Base-by-base conservation (phyloP, 1,140 invertebrate species). In the Geopemphigus sp. region DNA sequence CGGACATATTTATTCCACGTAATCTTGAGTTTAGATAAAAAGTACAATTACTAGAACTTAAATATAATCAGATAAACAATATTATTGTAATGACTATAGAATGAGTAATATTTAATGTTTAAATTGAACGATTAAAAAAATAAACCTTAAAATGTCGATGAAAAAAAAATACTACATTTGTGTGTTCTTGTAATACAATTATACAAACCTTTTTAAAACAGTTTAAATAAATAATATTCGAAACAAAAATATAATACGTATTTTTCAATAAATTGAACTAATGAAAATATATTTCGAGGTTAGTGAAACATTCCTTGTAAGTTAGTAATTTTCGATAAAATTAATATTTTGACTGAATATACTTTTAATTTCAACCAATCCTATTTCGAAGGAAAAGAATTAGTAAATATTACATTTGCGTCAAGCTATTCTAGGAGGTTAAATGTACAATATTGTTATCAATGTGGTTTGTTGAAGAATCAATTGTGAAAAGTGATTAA, bases 221-320 rank as follows among this genome's bases (percentile, higher is more conserved):
- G n/a, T n/a, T n/a, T n/a, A n/a, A n/a, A n/a, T n/a, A 8, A 39
- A 61, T 61, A 61, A 11, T 29, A 29, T 45, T 22, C 19, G 45
- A 22, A 22, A 39, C 8, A 45, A 29, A n/a, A 15, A 6, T 6
- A 32, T 22, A 5, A 29, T n/a, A n/a, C n/a, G n/a, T n/a, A n/a
- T n/a, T n/a, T n/a, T n/a, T n/a, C n/a, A n/a, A n/a, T n/a, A n/a
- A n/a, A n/a, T n/a, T n/a, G n/a, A n/a, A n/a, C n/a, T n/a, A n/a
- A n/a, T n/a, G n/a, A 32, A 63, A n/a, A 66, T n/a, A 32, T 12
- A 66, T 22, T 1, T 14, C 47, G 45, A 72, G 26, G 19, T 54
- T 26, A 54, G 68, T 72, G 68, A 72, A 72, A 72, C 68, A 72
- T 53, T 54, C 68, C 68, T 72, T 54, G 45, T 10, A 39, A 19